Evolutionary conservation across 2,113 vertebrate species (phyloP).

Genomic region (Lota lota): DNA sequence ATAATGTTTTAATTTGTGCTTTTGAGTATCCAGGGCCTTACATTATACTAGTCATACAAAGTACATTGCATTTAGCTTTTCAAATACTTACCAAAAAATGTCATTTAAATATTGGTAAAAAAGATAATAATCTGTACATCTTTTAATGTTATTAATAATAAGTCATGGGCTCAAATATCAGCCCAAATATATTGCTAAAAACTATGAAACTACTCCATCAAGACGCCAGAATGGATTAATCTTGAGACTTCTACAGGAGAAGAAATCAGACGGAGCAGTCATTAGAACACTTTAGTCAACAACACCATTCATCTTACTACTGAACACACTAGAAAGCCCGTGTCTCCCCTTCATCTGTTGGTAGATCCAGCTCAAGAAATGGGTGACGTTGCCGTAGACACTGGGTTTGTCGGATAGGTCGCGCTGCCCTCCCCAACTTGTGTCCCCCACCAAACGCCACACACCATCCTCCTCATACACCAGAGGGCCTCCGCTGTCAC

Average conservation of each 20-base stretch:
- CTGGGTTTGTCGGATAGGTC: conserved; percentile 70
- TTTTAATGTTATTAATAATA: too few species aligned
- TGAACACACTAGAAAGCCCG: not conserved
- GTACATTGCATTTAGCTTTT: too few species aligned
- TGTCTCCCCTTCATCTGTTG: conserved; percentile 82
- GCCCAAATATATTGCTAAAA: not conserved
- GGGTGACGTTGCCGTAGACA: conserved; percentile 79
- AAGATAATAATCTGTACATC: too few species aligned
- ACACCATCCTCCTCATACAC: conserved; percentile 64
- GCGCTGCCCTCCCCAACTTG: conserved; percentile 79
- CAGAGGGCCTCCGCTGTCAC: conserved; percentile 81
- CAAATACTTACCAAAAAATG: too few species aligned
- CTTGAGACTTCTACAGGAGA: conserved; percentile 45
- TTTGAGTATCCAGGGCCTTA: too few species aligned
- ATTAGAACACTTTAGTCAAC: too few species aligned
- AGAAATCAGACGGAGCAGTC: too few species aligned
- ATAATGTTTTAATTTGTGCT: too few species aligned
- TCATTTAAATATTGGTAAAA: too few species aligned
- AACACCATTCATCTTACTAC: too few species aligned
- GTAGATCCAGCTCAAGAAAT: conserved; percentile 83
- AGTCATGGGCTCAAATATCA: not conserved
- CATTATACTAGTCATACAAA: too few species aligned
- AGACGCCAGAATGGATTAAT: conserved; percentile 3
- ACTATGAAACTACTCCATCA: conserved; percentile 10
- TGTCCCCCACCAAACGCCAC: conserved; percentile 86